These are phyloP conservation scores for Rutilus rutilus DNA, from an alignment of 2,113 vertebrate genomes.

Conservation along the genomic window DNA sequence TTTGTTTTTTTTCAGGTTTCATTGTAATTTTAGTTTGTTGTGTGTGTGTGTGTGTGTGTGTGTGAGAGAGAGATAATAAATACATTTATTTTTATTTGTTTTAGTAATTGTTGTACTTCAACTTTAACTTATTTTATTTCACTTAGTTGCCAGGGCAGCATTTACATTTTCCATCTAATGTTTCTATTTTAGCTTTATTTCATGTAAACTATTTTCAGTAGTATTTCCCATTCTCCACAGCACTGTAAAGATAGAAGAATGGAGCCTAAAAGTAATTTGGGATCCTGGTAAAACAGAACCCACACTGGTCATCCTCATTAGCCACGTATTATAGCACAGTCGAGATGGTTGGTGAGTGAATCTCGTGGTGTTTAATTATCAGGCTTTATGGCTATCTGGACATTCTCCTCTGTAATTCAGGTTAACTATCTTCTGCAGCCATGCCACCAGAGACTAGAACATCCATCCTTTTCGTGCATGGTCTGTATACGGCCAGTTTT, in stretches of 20 bases:
- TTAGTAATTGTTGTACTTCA: not conserved
- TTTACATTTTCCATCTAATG: too few species aligned
- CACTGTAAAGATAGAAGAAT: not conserved
- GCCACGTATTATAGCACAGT: not conserved
- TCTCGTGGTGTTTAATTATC: conserved; percentile 39
- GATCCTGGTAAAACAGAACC: conserved; percentile 9
- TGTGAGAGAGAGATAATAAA: too few species aligned
- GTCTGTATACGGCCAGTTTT: not conserved
- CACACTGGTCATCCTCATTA: not conserved
- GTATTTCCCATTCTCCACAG: not conserved
- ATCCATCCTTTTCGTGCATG: conserved; percentile 25
- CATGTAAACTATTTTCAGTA: not conserved
- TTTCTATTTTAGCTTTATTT: too few species aligned
- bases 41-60: too few species aligned
- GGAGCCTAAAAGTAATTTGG: not conserved
- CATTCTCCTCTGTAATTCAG: conserved; percentile 38
- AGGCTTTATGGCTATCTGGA: conserved; percentile 23
- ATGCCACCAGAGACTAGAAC: conserved; percentile 42
- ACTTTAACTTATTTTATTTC: too few species aligned
- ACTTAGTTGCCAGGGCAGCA: too few species aligned
- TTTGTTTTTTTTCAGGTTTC: not conserved
- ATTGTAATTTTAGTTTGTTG: too few species aligned
- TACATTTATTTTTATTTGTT: not conserved
- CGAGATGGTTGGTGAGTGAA: not conserved
- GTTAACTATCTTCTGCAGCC: conserved; percentile 32